Base-by-base conservation (phyloP, 1,140 invertebrate species). In the Philopotamus ludificatus region DNA sequence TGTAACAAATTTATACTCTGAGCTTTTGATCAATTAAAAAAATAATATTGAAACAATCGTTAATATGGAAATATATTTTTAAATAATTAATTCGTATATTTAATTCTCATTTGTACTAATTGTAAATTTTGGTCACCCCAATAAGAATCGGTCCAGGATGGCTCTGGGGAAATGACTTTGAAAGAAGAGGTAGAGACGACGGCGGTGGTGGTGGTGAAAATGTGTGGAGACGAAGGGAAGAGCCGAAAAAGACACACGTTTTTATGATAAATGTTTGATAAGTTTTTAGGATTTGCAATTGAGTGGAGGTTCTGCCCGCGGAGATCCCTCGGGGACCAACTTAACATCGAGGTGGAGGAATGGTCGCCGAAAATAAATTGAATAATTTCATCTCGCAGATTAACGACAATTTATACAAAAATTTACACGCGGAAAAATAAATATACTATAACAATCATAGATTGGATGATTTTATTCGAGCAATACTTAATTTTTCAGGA, bases 181-280 rank as follows among this genome's bases (percentile, higher is more conserved):
- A 68, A 65, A 68, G 65, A 65, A 65, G 51, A 65, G 63, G 47
- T 47, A 39, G 49, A 18, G 42, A 15, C 15, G 44, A 16, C 23
- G 10, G 10, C 2, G 50, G 25, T n/a, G 2, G 53, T 26, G 25
- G 28, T 57, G n/a, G 41, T 26, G 2, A 18, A n/a, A 39, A n/a
- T 23, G 39, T 41, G 62, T 42, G 53, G 34, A 25, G 20, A 63
- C 16, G 65, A 47, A 25, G 34, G 45, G 47, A 16, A 54, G 41
- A 25, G 55, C 45, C 54, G 44, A 22, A 65, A 65, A 65, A 65
- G 44, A 60, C 44, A 65, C 55, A 65, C 63, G 60, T 68, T 68
- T 68, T 65, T 62, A 55, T 68, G 63, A 65, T 65, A 68, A 68
- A 65, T 65, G 67, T 62, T 68, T 68, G 63, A 65, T 62, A 68